A percentile compares a stretch with the other conserved stretches of the same genome.
phyloP scores from a whole-genome alignment of 2,113 vertebrate genomes.

The Carettochelys insculpta region DNA sequence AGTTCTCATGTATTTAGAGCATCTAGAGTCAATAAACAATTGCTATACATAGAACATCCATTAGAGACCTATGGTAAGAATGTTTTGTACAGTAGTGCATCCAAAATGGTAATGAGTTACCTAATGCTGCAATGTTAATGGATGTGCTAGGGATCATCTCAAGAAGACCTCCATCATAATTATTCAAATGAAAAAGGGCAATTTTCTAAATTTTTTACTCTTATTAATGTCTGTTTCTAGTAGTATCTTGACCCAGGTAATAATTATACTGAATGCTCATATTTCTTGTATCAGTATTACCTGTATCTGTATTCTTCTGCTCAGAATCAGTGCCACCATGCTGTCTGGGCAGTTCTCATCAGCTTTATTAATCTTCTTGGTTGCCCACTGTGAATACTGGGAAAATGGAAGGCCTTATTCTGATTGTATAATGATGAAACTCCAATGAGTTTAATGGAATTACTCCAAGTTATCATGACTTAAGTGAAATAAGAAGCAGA shows the following conservation, averaged over 20 bases:
- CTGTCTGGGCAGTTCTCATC: constrained; percentile 1
- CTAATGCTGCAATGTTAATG: constrained; percentile 25
- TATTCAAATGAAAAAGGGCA: constrained; percentile 2
- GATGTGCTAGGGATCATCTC: constrained; percentile 1
- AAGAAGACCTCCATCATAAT: constrained; percentile 34
- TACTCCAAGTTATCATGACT: background rate
- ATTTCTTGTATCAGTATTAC: background rate
- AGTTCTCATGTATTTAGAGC: constrained; percentile 28
- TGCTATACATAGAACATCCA: constrained; percentile 48
- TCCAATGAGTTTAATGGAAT: background rate
- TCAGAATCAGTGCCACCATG: background rate
- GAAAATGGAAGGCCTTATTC: background rate
- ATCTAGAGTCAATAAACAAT: constrained; percentile 50
- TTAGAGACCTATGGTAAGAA: constrained; percentile 47
- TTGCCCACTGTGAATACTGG: background rate
- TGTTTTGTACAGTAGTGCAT: constrained; percentile 58
- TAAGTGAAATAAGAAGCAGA: constrained; percentile 12
- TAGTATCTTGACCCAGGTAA: background rate
- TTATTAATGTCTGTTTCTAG: background rate
- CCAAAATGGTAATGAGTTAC: constrained; percentile 45
- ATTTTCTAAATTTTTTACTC: background rate
- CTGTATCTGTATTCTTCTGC: background rate
- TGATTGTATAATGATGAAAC: constrained; percentile 1
- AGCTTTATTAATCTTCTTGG: constrained; percentile 2
- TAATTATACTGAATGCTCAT: background rate